Evolutionary conservation across 1,140 invertebrate genomes (phyloP), one percentile per base, ranked within the genome.

Genomic region (Euwallacea fornicatus): DNA sequence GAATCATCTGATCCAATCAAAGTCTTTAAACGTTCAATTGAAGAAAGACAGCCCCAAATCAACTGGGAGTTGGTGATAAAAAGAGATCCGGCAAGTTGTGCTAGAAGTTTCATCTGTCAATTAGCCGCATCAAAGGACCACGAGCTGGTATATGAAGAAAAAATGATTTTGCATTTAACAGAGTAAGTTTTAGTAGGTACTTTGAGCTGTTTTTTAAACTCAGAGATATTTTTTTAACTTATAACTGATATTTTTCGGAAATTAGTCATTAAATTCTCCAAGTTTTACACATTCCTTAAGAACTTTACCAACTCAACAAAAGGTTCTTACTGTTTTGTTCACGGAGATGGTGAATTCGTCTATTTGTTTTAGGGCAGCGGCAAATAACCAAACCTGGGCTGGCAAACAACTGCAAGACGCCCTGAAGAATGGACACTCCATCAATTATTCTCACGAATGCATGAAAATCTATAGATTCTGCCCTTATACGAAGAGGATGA

Each of bases 81-180:
- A 58, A 61, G 77, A 55, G 79, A 80, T 73, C 76, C 75, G 13
- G 75, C 75, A 47, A 74, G 76, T 43, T 80, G 79, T 66, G 75
- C 76, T 0, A 66, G 76, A 42, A 80, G 77, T 64, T 80, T 78
- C 63, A 72, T 80, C 11, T 80, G 79, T 63, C 79, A 80, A 68
- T 50, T 78, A 42, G 75, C 72, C 10, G 77, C 76, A 6, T 70
- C 69, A 16, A 70, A 74, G 7, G 71, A 73, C 10, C 50, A 72
- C 9, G 53, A 75, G 46, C 69, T 79, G 42, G 64, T 63, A n/a
- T 62, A 67, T 62, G 75, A 76, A 43, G 79, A 78, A 74, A 69
- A 69, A 46, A 67, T 73, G 15, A 77, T 80, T 44, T 50, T 78
- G 8, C 66, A 77, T 53, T 62, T 79, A 46, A 76, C 74, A 10